Evolutionary conservation across 2,797 vertebrate species (phyloP).

Genomic region (Bucorvus abyssinicus): DNA sequence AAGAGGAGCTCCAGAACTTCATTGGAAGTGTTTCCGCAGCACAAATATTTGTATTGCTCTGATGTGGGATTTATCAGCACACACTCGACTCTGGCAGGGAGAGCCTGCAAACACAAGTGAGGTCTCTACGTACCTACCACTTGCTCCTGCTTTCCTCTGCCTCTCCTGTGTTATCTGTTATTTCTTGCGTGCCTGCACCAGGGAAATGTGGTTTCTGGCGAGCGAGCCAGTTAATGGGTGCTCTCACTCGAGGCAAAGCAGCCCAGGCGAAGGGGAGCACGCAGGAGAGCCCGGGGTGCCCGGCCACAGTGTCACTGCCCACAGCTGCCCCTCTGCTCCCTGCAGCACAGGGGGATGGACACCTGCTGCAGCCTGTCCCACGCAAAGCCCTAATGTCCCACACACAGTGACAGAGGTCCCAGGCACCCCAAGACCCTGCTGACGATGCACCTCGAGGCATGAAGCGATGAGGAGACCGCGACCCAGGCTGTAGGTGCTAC

Average conservation of each 20-base stretch:
- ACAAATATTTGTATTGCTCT: constrained; percentile 54
- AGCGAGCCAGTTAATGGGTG: not conserved
- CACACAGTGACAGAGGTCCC: not conserved
- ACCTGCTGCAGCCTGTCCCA: not conserved
- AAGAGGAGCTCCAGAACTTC: not conserved
- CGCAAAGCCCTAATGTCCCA: not conserved
- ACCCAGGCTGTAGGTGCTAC: too few species aligned
- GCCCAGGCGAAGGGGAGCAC: not conserved
- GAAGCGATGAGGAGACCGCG: not conserved
- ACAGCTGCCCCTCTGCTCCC: not conserved
- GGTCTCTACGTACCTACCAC: not conserved
- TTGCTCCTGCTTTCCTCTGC: not conserved
- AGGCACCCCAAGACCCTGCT: not conserved
- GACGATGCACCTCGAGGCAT: fast-evolving
- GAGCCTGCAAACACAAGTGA: not conserved
- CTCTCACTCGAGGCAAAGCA: not conserved
- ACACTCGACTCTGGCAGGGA: not conserved
- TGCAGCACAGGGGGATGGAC: not conserved
- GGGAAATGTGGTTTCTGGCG: not conserved
- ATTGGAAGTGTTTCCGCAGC: not conserved
- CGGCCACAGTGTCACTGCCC: not conserved
- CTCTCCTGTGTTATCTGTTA: not conserved
- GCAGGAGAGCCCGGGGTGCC: not conserved
- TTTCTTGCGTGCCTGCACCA: not conserved
- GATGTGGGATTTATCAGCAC: constrained; percentile 25